A percentile compares a stretch with the other conserved stretches of the same genome.
Conservation (phyloP, 2,797 vertebrate genomes). For the Takifugu rubripes region DNA sequence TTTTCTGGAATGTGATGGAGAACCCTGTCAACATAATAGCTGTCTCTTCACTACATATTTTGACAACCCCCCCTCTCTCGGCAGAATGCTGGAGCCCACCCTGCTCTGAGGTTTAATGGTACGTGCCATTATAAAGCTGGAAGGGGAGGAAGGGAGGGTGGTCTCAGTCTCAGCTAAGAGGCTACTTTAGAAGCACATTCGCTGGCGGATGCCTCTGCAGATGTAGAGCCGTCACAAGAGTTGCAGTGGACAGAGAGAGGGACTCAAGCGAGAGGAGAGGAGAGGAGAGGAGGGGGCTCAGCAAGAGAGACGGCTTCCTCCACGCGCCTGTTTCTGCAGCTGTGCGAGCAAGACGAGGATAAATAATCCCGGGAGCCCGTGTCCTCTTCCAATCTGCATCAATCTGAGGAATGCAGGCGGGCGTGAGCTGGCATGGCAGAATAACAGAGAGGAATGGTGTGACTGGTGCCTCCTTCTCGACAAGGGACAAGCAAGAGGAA, state of each 20-base stretch:
- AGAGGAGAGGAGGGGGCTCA: constrained; percentile 18
- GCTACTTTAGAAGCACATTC: constrained; percentile 82
- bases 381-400: constrained; percentile 36
- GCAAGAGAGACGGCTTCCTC: constrained; percentile 46
- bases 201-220: constrained; percentile 78
- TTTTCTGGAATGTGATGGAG: no score
- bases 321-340: constrained; percentile 35
- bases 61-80: constrained; percentile 30
- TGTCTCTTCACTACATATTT: constrained; percentile 23
- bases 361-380: constrained; percentile 44
- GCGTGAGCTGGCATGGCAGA: constrained; percentile 60
- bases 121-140: constrained; percentile 82
- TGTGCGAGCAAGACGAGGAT: constrained; percentile 45
- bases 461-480: constrained; percentile 74
- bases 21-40: constrained; percentile 20
- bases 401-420: constrained; percentile 58
- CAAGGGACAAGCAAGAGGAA: constrained; percentile 61
- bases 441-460: constrained; percentile 76
- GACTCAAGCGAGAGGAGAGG: constrained; percentile 32
- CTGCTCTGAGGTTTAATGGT: constrained; percentile 81
- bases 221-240: constrained; percentile 54
- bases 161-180: constrained; percentile 76
- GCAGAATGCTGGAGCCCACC: constrained; percentile 77
- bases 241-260: constrained; percentile 27
- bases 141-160: constrained; percentile 66